Percentiles rank a stretch among this genome's conserved stretches.
phyloP scores from a whole-genome alignment of 2,797 vertebrate species.

The Enteromius treurensis region DNA sequence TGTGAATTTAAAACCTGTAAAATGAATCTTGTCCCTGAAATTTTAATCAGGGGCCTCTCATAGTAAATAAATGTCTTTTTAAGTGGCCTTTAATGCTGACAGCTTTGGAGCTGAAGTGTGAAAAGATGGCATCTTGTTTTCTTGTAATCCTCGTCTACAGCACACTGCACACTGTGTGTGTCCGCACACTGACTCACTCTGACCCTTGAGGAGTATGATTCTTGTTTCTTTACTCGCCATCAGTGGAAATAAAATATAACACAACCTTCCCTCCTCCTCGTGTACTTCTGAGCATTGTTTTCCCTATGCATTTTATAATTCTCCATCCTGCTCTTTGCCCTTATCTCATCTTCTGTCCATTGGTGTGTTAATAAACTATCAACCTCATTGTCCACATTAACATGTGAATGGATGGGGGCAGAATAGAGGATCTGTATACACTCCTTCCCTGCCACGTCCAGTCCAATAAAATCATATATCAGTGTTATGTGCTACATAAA shows the following conservation, averaged over 20 bases:
- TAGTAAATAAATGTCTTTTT: constrained; percentile 2
- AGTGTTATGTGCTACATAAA: constrained; percentile 50
- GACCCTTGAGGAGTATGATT: constrained; percentile 38
- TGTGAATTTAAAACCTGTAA: background rate
- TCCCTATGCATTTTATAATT: background rate
- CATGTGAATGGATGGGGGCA: constrained; percentile 32
- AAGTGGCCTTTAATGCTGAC: constrained; percentile 19
- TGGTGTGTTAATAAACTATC: constrained; percentile 36
- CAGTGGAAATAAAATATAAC: constrained; percentile 1
- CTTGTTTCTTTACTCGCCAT: constrained; percentile 35
- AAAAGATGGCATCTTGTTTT: constrained; percentile 11
- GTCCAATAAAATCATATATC: constrained; percentile 48
- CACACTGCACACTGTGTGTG: background rate
- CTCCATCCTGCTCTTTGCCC: constrained; percentile 2
- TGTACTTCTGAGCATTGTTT: constrained; percentile 10
- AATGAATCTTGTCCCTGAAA: background rate
- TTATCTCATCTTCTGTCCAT: constrained; percentile 5
- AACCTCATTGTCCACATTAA: constrained; percentile 46
- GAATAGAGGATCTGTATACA: constrained; percentile 13
- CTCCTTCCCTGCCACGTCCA: constrained; percentile 14
- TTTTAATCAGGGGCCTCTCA: background rate
- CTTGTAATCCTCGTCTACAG: background rate
- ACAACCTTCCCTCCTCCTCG: background rate
- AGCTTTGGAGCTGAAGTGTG: background rate
- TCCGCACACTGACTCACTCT: constrained; percentile 15